phyloP scores from a whole-genome alignment of 2,113 vertebrate genomes.

The Chionomys nivalis region DNA sequence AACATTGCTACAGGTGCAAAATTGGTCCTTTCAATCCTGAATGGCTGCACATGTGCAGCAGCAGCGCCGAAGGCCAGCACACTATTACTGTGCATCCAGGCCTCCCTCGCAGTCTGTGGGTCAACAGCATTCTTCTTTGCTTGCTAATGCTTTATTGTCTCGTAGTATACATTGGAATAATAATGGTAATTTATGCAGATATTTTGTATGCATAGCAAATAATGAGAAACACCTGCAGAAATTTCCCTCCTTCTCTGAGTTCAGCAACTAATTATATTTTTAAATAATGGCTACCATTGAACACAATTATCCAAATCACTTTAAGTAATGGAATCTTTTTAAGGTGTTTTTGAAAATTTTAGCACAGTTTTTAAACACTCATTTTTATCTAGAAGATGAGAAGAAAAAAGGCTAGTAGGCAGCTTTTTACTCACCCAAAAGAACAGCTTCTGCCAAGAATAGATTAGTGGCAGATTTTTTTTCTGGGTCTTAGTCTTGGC shows the following conservation, averaged over 20 bases:
- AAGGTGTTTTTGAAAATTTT: slow-evolving; percentile 92
- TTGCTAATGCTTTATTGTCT: slow-evolving; percentile 92
- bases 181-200: slow-evolving; percentile 94
- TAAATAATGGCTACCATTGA: slow-evolving; percentile 97
- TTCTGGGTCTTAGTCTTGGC: slow-evolving; percentile 1
- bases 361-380: slow-evolving; percentile 89
- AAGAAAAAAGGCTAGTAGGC: slow-evolving; percentile 83
- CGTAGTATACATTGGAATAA: slow-evolving; percentile 91
- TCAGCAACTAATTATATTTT: slow-evolving; percentile 98
- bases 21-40: slow-evolving; percentile 89
- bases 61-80: slow-evolving; percentile 88
- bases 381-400: slow-evolving; percentile 83
- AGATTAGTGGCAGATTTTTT: slow-evolving; percentile 50
- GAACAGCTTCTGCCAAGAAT: slow-evolving; percentile 78
- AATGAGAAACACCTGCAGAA: slow-evolving; percentile 96
- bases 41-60: slow-evolving; percentile 83
- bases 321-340: slow-evolving; percentile 96
- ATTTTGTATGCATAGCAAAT: slow-evolving; percentile 93
- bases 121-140: slow-evolving; percentile 91
- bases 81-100: slow-evolving; percentile 86
- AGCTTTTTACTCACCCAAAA: slow-evolving; percentile 79
- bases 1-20: slow-evolving; percentile 91
- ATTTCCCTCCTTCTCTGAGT: slow-evolving; percentile 93
- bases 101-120: slow-evolving; percentile 91
- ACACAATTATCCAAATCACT: slow-evolving; percentile 96